phyloP scores from a whole-genome alignment of 1,140 invertebrate species.

The Spodoptera litura region DNA sequence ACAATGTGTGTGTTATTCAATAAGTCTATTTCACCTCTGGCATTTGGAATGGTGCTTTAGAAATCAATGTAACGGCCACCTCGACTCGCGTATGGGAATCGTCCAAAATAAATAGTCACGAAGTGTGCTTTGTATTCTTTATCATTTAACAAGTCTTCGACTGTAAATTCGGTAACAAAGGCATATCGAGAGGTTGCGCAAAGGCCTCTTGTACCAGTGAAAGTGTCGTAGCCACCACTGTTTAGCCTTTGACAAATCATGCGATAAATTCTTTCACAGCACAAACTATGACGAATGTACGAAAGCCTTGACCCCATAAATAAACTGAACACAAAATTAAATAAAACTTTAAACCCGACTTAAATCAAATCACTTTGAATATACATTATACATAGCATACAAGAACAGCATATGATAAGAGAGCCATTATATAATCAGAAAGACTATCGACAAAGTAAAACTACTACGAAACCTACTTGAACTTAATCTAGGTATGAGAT shows the following conservation, averaged over 20 bases:
- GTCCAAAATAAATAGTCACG: conserved; percentile 29
- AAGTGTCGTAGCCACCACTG: conserved; percentile 55
- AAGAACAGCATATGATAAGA: not conserved
- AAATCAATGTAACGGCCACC: not conserved
- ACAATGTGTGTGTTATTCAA: not conserved
- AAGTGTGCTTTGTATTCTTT: conserved; percentile 25
- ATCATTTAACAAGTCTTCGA: conserved; percentile 42
- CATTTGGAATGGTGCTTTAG: not conserved
- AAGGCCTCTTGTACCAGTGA: conserved; percentile 65
- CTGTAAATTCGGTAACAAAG: conserved; percentile 62
- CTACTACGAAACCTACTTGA: not conserved
- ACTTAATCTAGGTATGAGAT: conserved; percentile 18
- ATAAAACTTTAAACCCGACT: not conserved
- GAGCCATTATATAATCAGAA: conserved; percentile 3
- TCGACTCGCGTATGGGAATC: not conserved
- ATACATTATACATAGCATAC: too few relatives aligned
- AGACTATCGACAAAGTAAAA: not conserved
- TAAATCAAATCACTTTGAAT: too few relatives aligned
- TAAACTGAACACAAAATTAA: not conserved
- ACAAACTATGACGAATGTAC: conserved; percentile 26
- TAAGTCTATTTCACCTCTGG: not conserved
- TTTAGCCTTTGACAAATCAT: conserved; percentile 57
- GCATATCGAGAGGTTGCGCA: conserved; percentile 66
- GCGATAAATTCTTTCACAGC: conserved; percentile 47
- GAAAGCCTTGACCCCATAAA: conserved; percentile 40